Evolutionary conservation across 2,888 invertebrate genomes (phyloP).

Genomic region (Ennomos erosarius): DNA sequence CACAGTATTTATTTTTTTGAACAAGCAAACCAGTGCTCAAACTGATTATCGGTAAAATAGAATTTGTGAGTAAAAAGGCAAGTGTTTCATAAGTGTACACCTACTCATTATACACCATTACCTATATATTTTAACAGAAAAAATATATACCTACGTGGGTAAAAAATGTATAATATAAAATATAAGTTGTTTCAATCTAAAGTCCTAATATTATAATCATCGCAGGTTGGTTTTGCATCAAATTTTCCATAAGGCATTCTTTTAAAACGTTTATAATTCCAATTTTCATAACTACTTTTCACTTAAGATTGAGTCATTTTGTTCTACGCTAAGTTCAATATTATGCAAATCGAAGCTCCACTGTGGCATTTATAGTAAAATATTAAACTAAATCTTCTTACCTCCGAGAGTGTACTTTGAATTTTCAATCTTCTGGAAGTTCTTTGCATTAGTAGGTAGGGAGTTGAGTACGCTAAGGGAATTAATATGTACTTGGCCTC

Average conservation of each 20-base stretch:
- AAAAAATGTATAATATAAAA: too few species aligned
- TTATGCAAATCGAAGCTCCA: constrained; percentile 61
- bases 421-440: constrained; percentile 39
- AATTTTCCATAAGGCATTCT: constrained; percentile 17
- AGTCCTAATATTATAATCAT: constrained; percentile 1
- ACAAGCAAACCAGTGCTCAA: too few species aligned
- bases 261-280: constrained; percentile 20
- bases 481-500: constrained; percentile 19
- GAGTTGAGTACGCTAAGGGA: constrained; percentile 45
- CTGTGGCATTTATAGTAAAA: constrained; percentile 51
- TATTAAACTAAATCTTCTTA: constrained; percentile 67
- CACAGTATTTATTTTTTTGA: too few species aligned
- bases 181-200: background rate
- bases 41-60: too few species aligned
- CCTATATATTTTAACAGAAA: background rate
- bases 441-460: constrained; percentile 43
- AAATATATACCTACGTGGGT: background rate
- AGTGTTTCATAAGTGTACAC: too few species aligned
- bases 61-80: too few species aligned
- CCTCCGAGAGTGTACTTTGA: constrained; percentile 48
- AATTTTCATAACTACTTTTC: constrained; percentile 32
- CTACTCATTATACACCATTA: too few species aligned
- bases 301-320: constrained; percentile 36
- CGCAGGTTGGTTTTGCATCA: background rate
- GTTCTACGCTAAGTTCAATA: constrained; percentile 57